Evolutionary conservation across 2,888 invertebrate genomes (phyloP), one percentile per base, ranked within the genome.

Genomic region (Drosophila rubida): DNA sequence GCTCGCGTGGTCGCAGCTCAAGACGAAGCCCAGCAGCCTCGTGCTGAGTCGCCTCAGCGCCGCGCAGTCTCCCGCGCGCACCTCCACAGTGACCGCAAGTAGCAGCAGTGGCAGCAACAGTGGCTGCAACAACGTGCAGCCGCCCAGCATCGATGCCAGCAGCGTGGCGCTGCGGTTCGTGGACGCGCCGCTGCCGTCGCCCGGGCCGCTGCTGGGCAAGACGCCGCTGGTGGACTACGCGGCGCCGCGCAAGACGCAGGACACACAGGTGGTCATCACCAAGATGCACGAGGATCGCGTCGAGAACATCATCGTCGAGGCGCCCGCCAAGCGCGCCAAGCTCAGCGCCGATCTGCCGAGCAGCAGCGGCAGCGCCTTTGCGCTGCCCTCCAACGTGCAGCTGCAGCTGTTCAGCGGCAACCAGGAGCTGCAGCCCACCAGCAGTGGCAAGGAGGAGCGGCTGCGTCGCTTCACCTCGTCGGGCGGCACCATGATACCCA

Each of bases 141-240:
- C 72, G 16, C 53, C 78, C 37, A 50, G 32, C 63, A 50, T 69
- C 39, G 53, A 76, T 37, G 59, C 65, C 19, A 48, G 25, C 23
- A 61, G 9, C n/a, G 57, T 67, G 3, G 74, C 93, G 72, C 71
- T 90, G 22, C 86, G 91, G 8, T 93, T 94, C 76, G 91, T 94
- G 42, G 93, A 93, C 67, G 93, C 94, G 42, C 96, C 96, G 0
- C 91, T 96, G 46, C 96, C 96, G 42, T 96, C 96, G 3, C 97
- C 97, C 0, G 97, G 97, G 0, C 97, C 97, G 0, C 92, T 96
- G 69, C 93, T 97, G 22, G 97, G 97, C 4, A 96, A 96, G 87
- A 97, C 97, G 1, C 94, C 96, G 50, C 92, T 97, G 35, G 95
- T 97, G 13, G 96, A 97, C 75, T 94, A 94, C 62, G 93, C 92